Evolutionary conservation across 2,888 invertebrate species (phyloP).

Genomic region (Eumacrocentrus americanus): DNA sequence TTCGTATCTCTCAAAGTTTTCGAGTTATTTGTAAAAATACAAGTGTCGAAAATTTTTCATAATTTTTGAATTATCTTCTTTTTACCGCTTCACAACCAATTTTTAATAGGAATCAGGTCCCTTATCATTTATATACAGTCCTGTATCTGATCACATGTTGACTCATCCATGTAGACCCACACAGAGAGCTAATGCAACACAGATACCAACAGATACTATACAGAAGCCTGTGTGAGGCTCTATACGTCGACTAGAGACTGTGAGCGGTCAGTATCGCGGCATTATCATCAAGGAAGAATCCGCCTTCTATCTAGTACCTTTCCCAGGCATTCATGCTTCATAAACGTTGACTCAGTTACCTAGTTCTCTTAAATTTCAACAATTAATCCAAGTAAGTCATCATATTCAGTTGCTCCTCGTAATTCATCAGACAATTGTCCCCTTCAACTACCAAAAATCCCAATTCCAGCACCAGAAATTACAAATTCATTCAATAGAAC

Average conservation of each 20-base stretch:
- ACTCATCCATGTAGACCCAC: conserved; percentile 4
- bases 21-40: too few species aligned
- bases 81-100: too few species aligned
- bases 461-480: background rate
- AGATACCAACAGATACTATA: background rate
- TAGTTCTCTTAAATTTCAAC: conserved; percentile 11
- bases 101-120: background rate
- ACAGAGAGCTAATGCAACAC: background rate
- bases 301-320: conserved; percentile 33
- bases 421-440: too few species aligned
- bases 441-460: too few species aligned
- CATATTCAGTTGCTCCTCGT: too few species aligned
- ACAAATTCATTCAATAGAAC: background rate
- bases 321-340: conserved; percentile 25
- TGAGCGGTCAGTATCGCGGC: conserved; percentile 28
- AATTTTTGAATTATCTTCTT: too few species aligned
- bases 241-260: conserved; percentile 6
- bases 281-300: conserved; percentile 32
- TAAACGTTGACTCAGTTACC: conserved; percentile 32
- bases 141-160: conserved; percentile 13
- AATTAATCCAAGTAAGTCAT: background rate
- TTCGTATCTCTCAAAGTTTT: too few species aligned
- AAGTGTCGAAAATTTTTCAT: too few species aligned
- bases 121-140: background rate
- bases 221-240: background rate